Evolutionary conservation across 2,888 invertebrate genomes (phyloP), one percentile per base, ranked within the genome.

Genomic region (Busseola fusca): DNA sequence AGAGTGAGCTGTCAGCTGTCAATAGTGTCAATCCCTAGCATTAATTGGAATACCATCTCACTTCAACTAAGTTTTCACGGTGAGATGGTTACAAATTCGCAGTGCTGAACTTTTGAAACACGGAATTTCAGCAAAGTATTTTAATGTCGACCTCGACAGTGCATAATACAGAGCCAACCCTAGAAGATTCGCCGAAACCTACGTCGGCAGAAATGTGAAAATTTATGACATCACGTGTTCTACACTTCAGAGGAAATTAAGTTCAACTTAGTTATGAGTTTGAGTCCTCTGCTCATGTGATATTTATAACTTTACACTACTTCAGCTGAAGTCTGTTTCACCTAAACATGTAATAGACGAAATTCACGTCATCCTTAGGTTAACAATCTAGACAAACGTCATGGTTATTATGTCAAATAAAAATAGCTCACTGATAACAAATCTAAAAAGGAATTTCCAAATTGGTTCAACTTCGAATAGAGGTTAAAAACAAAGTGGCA

Each of bases 151-250:
- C 25, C 10, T 37, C 45, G 34, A 27, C 16, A 37, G 48, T n/a
- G n/a, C 10, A 54, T 40, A 54, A 14, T 12, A 21, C 48, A 67
- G 40, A 27, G 37, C 10, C 60, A 74, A 45, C 67, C 62, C 59
- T 76, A 74, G 34, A 58, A 67, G 30, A 57, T 86, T 84, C 86
- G 87, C 86, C 84, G 86, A 76, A 69, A 64, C 21, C 60, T 30
- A 12, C 16, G 65, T 60, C 45, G 75, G 45, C 27, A 72, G 69
- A 83, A 74, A 84, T 83, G 84, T 82, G 77, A 75, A 85, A 88
- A 88, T 88, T 87, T 88, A 90, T 86, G 86, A 84, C 83, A 82
- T 87, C 86, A 88, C 86, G 83, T 85, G 85, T 80, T 72, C 73
- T 78, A 76, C 74, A 77, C 75, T 76, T 52, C 69, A 63, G 81